phyloP scores from a whole-genome alignment of 35 echinoderm and acorn worm genomes.

The Ophioderma brevispina region DNA sequence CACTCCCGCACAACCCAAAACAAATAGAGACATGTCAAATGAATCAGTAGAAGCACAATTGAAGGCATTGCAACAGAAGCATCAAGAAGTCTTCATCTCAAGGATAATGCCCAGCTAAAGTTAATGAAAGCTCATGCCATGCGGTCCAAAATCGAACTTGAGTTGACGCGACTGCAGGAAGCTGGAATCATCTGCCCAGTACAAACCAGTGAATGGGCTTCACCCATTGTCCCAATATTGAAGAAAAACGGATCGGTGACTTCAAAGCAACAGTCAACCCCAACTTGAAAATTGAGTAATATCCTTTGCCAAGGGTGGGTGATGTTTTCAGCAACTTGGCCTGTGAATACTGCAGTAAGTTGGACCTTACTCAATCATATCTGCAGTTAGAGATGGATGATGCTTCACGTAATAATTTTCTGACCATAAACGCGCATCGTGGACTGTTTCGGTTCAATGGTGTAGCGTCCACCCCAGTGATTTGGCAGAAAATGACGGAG shows the following conservation, averaged over 20 bases:
- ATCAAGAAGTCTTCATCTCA: too few species aligned
- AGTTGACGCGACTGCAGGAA: not conserved
- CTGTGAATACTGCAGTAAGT: conserved; percentile 47
- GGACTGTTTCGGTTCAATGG: conserved; percentile 51
- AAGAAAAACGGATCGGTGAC: conserved; percentile 55
- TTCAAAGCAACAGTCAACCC: conserved; percentile 62
- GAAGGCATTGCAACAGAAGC: too few species aligned
- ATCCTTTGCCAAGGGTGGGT: conserved; percentile 36
- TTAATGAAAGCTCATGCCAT: too few species aligned
- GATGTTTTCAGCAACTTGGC: conserved; percentile 45
- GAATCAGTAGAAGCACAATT: too few species aligned
- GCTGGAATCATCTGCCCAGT: conserved; percentile 44
- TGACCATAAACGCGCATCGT: conserved; percentile 50
- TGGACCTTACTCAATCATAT: conserved; percentile 48
- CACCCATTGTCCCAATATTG: conserved; percentile 54
- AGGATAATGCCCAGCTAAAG: too few species aligned
- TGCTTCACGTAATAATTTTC: conserved; percentile 36
- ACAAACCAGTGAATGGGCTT: not conserved
- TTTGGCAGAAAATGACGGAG: conserved; percentile 48
- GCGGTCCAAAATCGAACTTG: conserved; percentile 32
- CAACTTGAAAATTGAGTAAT: too few species aligned
- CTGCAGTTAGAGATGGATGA: conserved; percentile 28
- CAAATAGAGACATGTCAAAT: too few species aligned
- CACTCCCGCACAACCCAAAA: too few species aligned
- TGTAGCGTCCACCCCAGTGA: conserved; percentile 30